Evolutionary conservation across 2,113 vertebrate species (phyloP), one percentile per base, ranked within the genome.

Genomic region (Laticauda colubrina): DNA sequence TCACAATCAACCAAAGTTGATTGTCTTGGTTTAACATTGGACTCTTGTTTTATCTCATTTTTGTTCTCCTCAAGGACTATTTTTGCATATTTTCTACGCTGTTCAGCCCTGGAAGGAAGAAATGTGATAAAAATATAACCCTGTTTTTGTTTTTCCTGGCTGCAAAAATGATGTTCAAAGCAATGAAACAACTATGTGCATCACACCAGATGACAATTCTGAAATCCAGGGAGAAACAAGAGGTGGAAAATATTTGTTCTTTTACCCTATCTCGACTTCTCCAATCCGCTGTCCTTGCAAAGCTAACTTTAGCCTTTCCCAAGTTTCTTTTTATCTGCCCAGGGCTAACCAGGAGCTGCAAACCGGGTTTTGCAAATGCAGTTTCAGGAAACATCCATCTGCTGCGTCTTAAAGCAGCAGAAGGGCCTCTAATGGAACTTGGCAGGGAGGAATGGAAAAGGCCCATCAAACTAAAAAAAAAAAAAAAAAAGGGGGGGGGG

Each of bases 301-400:
- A 34, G 29, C 64, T 69, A 11, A 54, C 11, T 15, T 2, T 12
- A 39, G 34, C 34, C 7, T 12, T 9, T 21, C 2, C n/a, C 51
- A 1, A 21, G 51, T 34, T 48, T n/a, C 21, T 20, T 15, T 45
- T 53, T 89, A 85, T 54, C 57, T 69, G 43, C 2, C 45, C 15
- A 5, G 39, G 3, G 39, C 39, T 26, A 51, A 54, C 81, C 81
- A 45, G 21, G 21, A 90, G 26, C 6, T 11, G 1, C 88, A 53
- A 75, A 85, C 14, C 0, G 2, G 20, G 69, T 39, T 91, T 26
- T 10, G 29, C 64, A n/a, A n/a, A 23, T 18, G 1, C 15, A 20
- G 21, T 88, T 88, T 39, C 88, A 75, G 51, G 91, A 87, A 92
- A 48, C n/a, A 15, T 45, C 81, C 93, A 89, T 69, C 93, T 94